Evolutionary conservation across 1,140 invertebrate genomes (phyloP).

Genomic region (Apis laboriosa): DNA sequence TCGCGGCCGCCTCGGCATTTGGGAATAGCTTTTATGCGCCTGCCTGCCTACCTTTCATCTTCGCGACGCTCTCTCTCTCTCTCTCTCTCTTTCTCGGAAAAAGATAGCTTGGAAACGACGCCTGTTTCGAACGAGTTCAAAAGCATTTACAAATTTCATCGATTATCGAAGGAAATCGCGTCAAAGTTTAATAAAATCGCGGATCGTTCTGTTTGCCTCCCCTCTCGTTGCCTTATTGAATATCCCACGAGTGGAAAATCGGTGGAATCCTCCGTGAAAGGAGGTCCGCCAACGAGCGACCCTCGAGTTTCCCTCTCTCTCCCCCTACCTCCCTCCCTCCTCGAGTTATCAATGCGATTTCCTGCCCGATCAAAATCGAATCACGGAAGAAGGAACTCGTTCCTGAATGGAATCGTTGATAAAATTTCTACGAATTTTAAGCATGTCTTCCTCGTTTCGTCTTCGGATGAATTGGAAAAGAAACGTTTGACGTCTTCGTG

Average conservation of each 20-base stretch:
- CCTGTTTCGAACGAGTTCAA: not conserved
- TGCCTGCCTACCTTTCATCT: conserved; percentile 67
- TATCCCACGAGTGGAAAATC: conserved; percentile 81
- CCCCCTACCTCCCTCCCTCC: conserved; percentile 27
- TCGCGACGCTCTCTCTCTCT: conserved; percentile 58
- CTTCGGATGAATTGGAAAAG: no score
- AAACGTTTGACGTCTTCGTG: conserved; percentile 71
- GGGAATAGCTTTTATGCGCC: conserved; percentile 71
- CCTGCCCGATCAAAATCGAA: conserved; percentile 73
- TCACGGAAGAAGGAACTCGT: conserved; percentile 49
- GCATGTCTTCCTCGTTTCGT: no score
- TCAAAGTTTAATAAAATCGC: no score
- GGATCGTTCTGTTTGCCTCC: conserved; percentile 26
- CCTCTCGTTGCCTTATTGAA: conserved; percentile 76
- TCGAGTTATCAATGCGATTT: conserved; percentile 75
- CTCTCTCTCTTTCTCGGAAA: conserved; percentile 44
- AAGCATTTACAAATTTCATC: no score
- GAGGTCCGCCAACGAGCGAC: conserved; percentile 54
- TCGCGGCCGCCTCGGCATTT: conserved; percentile 62
- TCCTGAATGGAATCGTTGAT: no score
- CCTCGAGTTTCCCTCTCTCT: not conserved
- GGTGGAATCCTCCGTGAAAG: conserved; percentile 73
- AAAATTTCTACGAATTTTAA: no score
- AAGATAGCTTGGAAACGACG: conserved; percentile 11
- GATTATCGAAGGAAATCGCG: no score